Percentiles rank a stretch among this genome's conserved stretches.
phyloP scores from a whole-genome alignment of 2,888 invertebrate genomes.

The Chaetogeoica ovagalla region DNA sequence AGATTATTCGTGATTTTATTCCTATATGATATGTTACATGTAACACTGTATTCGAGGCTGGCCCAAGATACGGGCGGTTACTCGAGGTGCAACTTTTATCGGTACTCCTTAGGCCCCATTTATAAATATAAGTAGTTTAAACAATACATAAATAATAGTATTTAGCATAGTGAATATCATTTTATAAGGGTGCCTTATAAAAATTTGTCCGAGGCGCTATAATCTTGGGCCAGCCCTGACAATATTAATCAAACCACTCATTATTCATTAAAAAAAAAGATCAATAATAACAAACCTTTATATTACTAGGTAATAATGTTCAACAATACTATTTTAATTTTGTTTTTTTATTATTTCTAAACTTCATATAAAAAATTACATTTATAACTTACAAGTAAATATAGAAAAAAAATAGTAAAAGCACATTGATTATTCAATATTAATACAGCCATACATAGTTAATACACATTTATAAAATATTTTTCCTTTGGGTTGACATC shows the following conservation, averaged over 20 bases:
- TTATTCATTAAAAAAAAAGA: not conserved
- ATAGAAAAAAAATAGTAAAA: constrained; percentile 35
- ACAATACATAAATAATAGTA: too few relatives aligned
- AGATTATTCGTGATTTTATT: too few relatives aligned
- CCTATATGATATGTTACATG: not conserved
- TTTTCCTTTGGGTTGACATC: constrained; percentile 3
- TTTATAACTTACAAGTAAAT: constrained; percentile 1
- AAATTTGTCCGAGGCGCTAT: not conserved
- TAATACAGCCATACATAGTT: not conserved
- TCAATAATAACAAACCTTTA: not conserved
- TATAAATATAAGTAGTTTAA: too few relatives aligned
- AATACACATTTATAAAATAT: not conserved
- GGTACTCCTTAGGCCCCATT: too few relatives aligned
- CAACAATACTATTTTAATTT: not conserved
- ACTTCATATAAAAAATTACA: constrained; percentile 10
- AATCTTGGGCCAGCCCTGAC: not conserved
- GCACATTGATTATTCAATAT: constrained; percentile 7
- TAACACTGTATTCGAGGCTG: too few relatives aligned
- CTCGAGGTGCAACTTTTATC: too few relatives aligned
- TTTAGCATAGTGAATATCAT: too few relatives aligned
- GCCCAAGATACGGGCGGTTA: too few relatives aligned
- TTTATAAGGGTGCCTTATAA: too few relatives aligned
- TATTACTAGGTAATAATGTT: not conserved
- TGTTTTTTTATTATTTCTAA: constrained; percentile 9
- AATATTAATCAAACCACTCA: not conserved